Evolutionary conservation across 2,113 vertebrate genomes (phyloP).

Genomic region (Rana temporaria): DNA sequence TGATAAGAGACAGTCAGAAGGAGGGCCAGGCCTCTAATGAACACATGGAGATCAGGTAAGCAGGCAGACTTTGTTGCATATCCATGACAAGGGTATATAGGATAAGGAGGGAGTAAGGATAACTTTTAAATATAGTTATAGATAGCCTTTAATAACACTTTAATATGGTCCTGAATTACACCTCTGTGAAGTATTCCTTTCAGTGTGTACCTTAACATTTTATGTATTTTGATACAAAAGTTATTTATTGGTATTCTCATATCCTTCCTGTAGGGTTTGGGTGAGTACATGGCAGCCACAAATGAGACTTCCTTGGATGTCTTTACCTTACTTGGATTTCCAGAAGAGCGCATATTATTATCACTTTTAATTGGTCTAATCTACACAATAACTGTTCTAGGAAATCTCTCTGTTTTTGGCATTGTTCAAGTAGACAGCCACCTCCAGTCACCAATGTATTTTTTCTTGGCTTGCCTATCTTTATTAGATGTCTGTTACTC

Average conservation of each 20-base stretch:
- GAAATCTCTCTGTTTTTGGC: constrained; percentile 1
- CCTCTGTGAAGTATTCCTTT: too few relatives aligned
- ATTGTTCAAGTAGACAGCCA: constrained; percentile 28
- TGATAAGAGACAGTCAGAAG: too few relatives aligned
- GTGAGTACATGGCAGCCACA: not conserved
- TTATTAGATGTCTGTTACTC: constrained; percentile 63
- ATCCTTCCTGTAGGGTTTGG: too few relatives aligned
- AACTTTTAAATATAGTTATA: not conserved
- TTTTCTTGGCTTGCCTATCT: constrained; percentile 62
- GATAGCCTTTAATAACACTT: too few relatives aligned
- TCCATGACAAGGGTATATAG: not conserved
- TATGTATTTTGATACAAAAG: too few relatives aligned
- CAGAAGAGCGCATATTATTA: not conserved
- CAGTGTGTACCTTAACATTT: too few relatives aligned
- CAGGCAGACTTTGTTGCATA: too few relatives aligned
- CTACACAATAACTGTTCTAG: not conserved
- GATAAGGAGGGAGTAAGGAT: not conserved
- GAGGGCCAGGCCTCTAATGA: too few relatives aligned
- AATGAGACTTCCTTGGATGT: not conserved
- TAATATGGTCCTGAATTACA: too few relatives aligned
- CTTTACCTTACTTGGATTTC: not conserved
- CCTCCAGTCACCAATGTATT: constrained; percentile 63
- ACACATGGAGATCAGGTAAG: too few relatives aligned
- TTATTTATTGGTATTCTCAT: too few relatives aligned
- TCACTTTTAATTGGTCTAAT: not conserved